These are phyloP conservation scores for Gymnorhina tibicen DNA, from an alignment of 2,113 vertebrate genomes.

Conservation along the genomic window DNA sequence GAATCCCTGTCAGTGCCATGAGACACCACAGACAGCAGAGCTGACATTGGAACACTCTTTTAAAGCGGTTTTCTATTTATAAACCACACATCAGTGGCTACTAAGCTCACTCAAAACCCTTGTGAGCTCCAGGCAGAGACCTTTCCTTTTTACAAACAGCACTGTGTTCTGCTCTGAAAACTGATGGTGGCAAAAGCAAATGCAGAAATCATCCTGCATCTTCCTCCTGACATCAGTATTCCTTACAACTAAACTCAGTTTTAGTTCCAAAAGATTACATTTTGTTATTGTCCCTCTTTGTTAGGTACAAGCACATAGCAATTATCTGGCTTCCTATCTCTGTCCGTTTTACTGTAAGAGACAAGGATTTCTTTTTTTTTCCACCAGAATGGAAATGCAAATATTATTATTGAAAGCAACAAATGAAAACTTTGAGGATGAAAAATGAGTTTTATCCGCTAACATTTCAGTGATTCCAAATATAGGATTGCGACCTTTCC, in stretches of 20 bases:
- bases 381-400: slow-evolving; percentile 29
- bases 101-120: background rate
- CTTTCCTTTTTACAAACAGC: background rate
- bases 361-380: background rate
- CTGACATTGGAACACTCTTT: background rate
- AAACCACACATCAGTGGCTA: background rate
- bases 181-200: background rate
- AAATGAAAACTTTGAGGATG: background rate
- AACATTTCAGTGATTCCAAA: background rate
- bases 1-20: fast-evolving
- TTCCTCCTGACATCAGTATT: background rate
- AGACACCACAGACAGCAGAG: background rate
- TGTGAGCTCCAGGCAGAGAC: background rate
- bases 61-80: background rate
- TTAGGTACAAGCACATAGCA: background rate
- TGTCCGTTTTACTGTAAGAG: background rate
- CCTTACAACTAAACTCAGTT: background rate
- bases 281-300: background rate
- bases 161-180: background rate
- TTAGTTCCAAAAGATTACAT: slow-evolving; percentile 8
- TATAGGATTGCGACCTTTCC: background rate
- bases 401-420: slow-evolving; percentile 23
- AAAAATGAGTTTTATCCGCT: slow-evolving; percentile 5
- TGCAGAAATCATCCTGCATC: background rate
- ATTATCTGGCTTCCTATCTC: background rate